Percentiles rank a stretch among this genome's conserved stretches.
Evolutionary conservation across 2,797 vertebrate species (phyloP).

Genomic region (Caiman crocodilus): DNA sequence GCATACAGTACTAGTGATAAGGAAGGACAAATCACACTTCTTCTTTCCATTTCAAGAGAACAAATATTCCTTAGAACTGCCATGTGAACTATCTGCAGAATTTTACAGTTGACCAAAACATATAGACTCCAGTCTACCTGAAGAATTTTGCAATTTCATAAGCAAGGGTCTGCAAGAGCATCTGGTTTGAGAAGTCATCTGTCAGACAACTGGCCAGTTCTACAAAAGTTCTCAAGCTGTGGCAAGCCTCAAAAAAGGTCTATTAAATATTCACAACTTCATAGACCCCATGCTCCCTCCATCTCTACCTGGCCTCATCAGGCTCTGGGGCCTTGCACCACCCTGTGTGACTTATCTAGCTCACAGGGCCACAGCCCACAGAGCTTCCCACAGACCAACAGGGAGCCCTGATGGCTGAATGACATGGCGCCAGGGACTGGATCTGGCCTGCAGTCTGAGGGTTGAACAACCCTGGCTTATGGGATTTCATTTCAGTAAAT

Average conservation of each 20-base stretch:
- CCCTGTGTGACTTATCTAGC: too few relatives aligned
- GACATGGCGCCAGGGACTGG: too few relatives aligned
- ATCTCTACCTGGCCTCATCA: too few relatives aligned
- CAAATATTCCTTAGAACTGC: background rate
- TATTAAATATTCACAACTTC: background rate
- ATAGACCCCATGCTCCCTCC: too few relatives aligned
- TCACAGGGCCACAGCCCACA: too few relatives aligned
- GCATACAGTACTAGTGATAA: background rate
- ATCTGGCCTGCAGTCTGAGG: too few relatives aligned
- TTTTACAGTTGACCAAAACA: conserved; percentile 24
- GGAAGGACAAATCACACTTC: background rate
- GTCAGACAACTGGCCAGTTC: conserved; percentile 2
- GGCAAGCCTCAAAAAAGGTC: background rate
- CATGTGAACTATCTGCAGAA: background rate
- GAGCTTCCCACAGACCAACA: too few relatives aligned
- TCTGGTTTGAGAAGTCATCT: background rate
- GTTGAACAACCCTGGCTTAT: background rate
- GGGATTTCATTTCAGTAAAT: background rate
- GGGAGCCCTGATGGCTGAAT: too few relatives aligned
- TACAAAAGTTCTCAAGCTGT: background rate
- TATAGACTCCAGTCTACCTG: background rate
- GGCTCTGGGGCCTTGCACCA: too few relatives aligned
- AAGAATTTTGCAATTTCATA: background rate
- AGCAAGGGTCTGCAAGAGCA: background rate
- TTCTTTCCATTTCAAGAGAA: conserved; percentile 19